These are phyloP conservation scores for Hylyphantes graminicola DNA, from an alignment of 1,140 invertebrate genomes.

Conservation along the genomic window DNA sequence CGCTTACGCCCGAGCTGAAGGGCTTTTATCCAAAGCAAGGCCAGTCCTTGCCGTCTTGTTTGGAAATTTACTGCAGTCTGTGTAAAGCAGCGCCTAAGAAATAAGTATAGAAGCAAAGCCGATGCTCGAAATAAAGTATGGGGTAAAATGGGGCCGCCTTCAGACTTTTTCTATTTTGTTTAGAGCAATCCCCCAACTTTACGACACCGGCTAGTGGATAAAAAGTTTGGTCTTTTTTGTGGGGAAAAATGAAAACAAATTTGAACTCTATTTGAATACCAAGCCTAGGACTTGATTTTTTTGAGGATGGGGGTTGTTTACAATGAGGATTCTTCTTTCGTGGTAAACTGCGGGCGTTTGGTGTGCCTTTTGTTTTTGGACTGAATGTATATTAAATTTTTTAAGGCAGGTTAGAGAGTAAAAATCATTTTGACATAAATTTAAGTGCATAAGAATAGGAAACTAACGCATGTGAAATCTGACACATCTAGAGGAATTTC, in stretches of 20 bases:
- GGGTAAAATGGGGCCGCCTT: slow-evolving; percentile 1
- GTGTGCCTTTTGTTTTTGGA: neutral
- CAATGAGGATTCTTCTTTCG: neutral
- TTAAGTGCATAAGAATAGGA: too few relatives aligned
- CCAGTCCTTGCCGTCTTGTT: neutral
- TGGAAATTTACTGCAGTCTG: slow-evolving; percentile 6
- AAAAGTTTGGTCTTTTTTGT: neutral
- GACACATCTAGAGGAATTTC: too few relatives aligned
- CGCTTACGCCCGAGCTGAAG: neutral
- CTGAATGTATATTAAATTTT: too few relatives aligned
- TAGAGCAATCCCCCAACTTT: slow-evolving; percentile 27
- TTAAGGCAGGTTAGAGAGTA: too few relatives aligned
- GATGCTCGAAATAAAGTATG: slow-evolving; percentile 30
- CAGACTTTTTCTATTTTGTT: neutral
- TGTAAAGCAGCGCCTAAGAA: slow-evolving; percentile 4
- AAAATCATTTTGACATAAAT: too few relatives aligned
- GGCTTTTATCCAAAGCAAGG: neutral
- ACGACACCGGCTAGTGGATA: neutral
- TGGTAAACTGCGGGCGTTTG: neutral
- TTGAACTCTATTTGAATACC: slow-evolving; percentile 19
- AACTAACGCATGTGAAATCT: too few relatives aligned
- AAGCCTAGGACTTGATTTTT: slow-evolving; percentile 9
- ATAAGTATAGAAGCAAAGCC: slow-evolving; percentile 9
- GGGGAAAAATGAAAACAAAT: slow-evolving; percentile 10
- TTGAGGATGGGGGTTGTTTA: neutral